A percentile compares a stretch with the other conserved stretches of the same genome.
phyloP scores from a whole-genome alignment of 2,888 invertebrate species.

The Hoplodrina ambigua region DNA sequence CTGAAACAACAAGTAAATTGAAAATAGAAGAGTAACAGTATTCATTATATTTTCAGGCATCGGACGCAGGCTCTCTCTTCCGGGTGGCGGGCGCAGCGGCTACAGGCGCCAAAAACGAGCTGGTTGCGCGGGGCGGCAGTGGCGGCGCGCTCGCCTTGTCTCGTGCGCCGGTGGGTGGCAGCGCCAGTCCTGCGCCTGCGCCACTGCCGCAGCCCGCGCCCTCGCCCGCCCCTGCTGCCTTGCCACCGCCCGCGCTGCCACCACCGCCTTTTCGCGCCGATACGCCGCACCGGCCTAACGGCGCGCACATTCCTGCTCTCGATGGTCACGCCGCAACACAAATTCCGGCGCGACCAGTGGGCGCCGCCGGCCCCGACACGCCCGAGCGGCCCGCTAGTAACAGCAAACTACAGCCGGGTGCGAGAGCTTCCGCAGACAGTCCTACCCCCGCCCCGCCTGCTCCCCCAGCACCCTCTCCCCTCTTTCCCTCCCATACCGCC shows the following conservation, averaged over 20 bases:
- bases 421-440: conserved; percentile 86
- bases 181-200: conserved; percentile 91
- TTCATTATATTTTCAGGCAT: conserved; percentile 76
- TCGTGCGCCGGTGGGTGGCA: conserved; percentile 91
- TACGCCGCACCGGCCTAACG: conserved; percentile 82
- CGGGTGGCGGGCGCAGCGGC: conserved; percentile 88
- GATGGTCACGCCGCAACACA: conserved; percentile 86
- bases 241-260: conserved; percentile 92
- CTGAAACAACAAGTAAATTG: neutral
- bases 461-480: conserved; percentile 84
- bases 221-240: conserved; percentile 93
- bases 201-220: conserved; percentile 93
- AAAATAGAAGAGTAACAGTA: neutral
- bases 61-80: conserved; percentile 86
- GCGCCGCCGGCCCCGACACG: conserved; percentile 84
- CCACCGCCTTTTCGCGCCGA: conserved; percentile 91
- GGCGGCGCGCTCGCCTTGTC: conserved; percentile 91
- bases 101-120: conserved; percentile 91
- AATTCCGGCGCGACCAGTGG: conserved; percentile 84
- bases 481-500: conserved; percentile 85
- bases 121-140: conserved; percentile 92
- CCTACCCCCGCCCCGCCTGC: conserved; percentile 87
- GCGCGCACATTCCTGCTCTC: conserved; percentile 86
- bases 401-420: conserved; percentile 86
- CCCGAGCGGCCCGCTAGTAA: conserved; percentile 86